These are phyloP conservation scores for Scyliorhinus canicula DNA, from an alignment of 2,797 vertebrate genomes.

Conservation along the genomic window DNA sequence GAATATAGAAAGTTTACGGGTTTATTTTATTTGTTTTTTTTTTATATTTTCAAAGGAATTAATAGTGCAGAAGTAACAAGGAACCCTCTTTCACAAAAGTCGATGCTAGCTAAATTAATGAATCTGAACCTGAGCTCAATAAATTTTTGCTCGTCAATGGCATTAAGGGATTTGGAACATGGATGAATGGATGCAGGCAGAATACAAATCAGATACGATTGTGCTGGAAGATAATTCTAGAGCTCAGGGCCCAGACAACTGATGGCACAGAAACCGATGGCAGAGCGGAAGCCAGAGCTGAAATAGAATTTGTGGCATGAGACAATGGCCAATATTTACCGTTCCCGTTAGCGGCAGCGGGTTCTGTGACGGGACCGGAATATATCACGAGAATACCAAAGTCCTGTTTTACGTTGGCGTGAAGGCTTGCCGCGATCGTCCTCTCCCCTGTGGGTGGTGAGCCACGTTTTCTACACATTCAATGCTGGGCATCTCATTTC, in stretches of 20 bases:
- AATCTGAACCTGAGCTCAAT: too few relatives aligned
- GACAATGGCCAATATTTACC: not conserved
- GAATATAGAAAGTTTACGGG: not conserved
- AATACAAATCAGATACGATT: not conserved
- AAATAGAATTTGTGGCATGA: not conserved
- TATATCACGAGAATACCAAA: too few relatives aligned
- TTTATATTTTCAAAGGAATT: not conserved
- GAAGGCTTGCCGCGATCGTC: too few relatives aligned
- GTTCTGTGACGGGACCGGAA: too few relatives aligned
- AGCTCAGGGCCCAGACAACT: not conserved
- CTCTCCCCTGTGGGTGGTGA: too few relatives aligned
- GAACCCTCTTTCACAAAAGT: not conserved
- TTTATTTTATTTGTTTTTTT: not conserved
- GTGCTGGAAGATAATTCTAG: not conserved
- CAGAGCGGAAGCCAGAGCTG: not conserved
- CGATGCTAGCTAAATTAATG: not conserved
- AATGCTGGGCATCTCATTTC: too few relatives aligned
- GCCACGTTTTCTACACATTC: too few relatives aligned
- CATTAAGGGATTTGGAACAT: not conserved
- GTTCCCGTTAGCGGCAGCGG: too few relatives aligned
- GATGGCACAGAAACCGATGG: not conserved
- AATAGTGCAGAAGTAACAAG: not conserved
- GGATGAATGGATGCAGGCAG: not conserved
- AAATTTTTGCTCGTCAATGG: not conserved
- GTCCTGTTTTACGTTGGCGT: too few relatives aligned